phyloP scores from a whole-genome alignment of 2,888 invertebrate genomes.

The Cremastinae sp. region DNA sequence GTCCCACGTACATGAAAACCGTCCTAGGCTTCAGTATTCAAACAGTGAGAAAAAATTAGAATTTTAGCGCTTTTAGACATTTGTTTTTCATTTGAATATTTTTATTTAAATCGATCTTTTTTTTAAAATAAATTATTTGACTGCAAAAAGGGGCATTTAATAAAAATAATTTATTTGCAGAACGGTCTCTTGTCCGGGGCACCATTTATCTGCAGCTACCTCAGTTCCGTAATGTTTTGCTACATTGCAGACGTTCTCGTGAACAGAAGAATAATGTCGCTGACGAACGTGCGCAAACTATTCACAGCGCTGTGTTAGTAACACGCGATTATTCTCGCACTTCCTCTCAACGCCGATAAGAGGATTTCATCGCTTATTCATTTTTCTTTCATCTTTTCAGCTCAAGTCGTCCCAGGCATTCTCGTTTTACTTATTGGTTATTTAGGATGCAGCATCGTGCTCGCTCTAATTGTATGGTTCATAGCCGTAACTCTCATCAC shows the following conservation, averaged over 20 bases:
- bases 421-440: conserved; percentile 85
- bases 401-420: conserved; percentile 86
- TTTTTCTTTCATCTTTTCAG: conserved; percentile 71
- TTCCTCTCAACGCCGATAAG: neutral
- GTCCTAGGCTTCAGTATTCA: conserved; percentile 86
- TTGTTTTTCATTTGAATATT: too few relatives aligned
- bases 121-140: too few relatives aligned
- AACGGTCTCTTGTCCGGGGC: conserved; percentile 86
- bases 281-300: conserved; percentile 85
- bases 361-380: neutral
- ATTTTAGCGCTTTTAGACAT: too few relatives aligned
- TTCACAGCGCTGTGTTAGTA: conserved; percentile 84
- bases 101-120: too few relatives aligned
- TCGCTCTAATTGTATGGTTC: conserved; percentile 85
- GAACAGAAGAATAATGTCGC: conserved; percentile 82
- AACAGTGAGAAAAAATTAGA: conserved; percentile 79
- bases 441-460: conserved; percentile 83
- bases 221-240: conserved; percentile 87
- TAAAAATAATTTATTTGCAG: conserved; percentile 74
- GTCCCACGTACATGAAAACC: conserved; percentile 87
- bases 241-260: conserved; percentile 85
- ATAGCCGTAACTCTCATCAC: conserved; percentile 86
- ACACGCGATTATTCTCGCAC: neutral
- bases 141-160: neutral
- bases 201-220: conserved; percentile 86